Percentiles rank a stretch among this genome's conserved stretches.
Conservation (phyloP, 2,888 invertebrate genomes). For the Acanthopleura granulata region DNA sequence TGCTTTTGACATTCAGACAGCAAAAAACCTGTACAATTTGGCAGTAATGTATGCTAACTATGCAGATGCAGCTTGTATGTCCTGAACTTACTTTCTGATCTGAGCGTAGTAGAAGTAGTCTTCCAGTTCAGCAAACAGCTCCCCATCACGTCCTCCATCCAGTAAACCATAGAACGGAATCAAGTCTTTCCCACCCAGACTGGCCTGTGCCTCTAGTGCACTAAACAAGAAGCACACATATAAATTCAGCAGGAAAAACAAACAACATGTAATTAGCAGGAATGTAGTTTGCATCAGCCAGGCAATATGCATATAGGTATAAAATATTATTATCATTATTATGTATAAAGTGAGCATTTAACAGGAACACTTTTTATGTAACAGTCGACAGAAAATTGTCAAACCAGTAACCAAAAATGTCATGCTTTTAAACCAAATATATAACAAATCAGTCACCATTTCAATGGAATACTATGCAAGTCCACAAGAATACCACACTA, state of each 20-base stretch:
- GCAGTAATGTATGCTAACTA: not conserved
- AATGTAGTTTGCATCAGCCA: too few relatives aligned
- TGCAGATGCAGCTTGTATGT: too few relatives aligned
- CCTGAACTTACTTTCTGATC: constrained; percentile 73
- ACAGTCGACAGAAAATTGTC: too few relatives aligned
- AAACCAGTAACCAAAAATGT: too few relatives aligned
- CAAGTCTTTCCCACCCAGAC: constrained; percentile 67
- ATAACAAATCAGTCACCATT: too few relatives aligned
- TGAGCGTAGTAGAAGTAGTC: constrained; percentile 84
- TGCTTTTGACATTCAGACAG: not conserved
- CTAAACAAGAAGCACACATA: constrained; percentile 38
- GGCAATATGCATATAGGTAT: too few relatives aligned
- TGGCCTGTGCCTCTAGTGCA: constrained; percentile 67
- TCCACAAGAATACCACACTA: too few relatives aligned
- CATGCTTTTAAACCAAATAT: too few relatives aligned
- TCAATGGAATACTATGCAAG: too few relatives aligned
- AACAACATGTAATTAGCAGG: not conserved
- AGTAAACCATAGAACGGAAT: constrained; percentile 81
- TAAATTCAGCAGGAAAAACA: not conserved
- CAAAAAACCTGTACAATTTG: not conserved
- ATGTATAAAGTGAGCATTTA: too few relatives aligned
- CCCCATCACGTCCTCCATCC: constrained; percentile 80
- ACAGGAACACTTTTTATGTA: too few relatives aligned
- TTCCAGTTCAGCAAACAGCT: constrained; percentile 80
- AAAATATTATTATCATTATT: too few relatives aligned